Evolutionary conservation across 2,797 vertebrate species (phyloP).

Genomic region (Hydrocynus forskahlii): DNA sequence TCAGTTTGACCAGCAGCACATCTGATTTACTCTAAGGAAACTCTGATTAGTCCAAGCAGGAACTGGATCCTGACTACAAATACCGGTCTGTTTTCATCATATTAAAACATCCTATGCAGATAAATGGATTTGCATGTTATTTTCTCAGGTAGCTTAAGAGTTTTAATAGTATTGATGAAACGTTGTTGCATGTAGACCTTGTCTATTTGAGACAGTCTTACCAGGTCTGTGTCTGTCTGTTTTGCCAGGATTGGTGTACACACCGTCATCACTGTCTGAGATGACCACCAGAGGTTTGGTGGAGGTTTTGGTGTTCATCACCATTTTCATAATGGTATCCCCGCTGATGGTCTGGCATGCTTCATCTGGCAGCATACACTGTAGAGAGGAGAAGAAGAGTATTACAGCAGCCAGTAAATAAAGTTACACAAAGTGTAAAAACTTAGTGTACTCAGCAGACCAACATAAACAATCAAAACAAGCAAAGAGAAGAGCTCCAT

Average conservation of each 20-base stretch:
- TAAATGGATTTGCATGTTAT: too few species aligned
- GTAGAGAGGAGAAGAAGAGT: constrained; percentile 44
- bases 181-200: not conserved
- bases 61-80: not conserved
- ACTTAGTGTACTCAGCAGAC: too few species aligned
- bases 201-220: not conserved
- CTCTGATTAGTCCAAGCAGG: not conserved
- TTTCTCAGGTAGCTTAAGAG: too few species aligned
- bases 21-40: not conserved
- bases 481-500: too few species aligned
- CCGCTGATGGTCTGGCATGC: constrained; percentile 79
- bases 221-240: not conserved
- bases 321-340: constrained; percentile 84
- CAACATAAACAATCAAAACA: too few species aligned
- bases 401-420: not conserved
- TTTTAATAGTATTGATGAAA: too few species aligned
- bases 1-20: not conserved
- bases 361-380: constrained; percentile 87
- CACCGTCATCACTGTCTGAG: constrained; percentile 57
- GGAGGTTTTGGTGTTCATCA: constrained; percentile 85
- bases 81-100: too few species aligned
- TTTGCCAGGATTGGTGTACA: not conserved
- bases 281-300: constrained; percentile 87
- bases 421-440: not conserved
- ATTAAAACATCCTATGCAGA: too few species aligned